phyloP scores from a whole-genome alignment of 2,888 invertebrate genomes.

The Oscheius sp. region DNA sequence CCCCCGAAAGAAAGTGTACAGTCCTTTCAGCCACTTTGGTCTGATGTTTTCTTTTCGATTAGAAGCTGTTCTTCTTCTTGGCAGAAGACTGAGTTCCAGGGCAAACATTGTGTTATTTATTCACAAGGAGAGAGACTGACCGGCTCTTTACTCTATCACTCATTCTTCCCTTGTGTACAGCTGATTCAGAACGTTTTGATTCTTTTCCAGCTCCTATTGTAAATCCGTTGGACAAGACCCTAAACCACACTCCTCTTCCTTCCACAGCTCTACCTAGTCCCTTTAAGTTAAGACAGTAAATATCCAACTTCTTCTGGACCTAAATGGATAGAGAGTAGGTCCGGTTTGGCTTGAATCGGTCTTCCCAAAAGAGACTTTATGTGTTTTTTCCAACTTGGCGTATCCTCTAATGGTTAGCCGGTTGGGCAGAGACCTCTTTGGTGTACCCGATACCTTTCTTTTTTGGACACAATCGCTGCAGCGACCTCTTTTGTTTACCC shows the following conservation, averaged over 20 bases:
- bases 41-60: constrained; percentile 26
- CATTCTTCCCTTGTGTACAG: too few species aligned
- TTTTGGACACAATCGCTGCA: constrained; percentile 3
- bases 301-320: too few species aligned
- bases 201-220: too few species aligned
- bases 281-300: too few species aligned
- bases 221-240: too few species aligned
- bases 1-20: constrained; percentile 5
- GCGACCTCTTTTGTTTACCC: constrained; percentile 27
- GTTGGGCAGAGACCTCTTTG: not conserved
- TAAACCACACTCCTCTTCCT: too few species aligned
- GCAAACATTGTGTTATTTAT: constrained; percentile 16
- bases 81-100: constrained; percentile 5
- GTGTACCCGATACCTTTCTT: not conserved
- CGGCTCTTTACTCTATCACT: too few species aligned
- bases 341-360: not conserved
- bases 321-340: too few species aligned
- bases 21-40: constrained; percentile 19
- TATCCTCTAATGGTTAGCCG: constrained; percentile 18
- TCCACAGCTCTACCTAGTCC: too few species aligned
- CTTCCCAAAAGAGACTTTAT: constrained; percentile 12
- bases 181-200: too few species aligned
- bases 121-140: too few species aligned
- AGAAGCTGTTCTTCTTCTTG: constrained; percentile 6
- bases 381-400: constrained; percentile 12